phyloP scores from a whole-genome alignment of 2,113 vertebrate species.

The Crotalus tigris region DNA sequence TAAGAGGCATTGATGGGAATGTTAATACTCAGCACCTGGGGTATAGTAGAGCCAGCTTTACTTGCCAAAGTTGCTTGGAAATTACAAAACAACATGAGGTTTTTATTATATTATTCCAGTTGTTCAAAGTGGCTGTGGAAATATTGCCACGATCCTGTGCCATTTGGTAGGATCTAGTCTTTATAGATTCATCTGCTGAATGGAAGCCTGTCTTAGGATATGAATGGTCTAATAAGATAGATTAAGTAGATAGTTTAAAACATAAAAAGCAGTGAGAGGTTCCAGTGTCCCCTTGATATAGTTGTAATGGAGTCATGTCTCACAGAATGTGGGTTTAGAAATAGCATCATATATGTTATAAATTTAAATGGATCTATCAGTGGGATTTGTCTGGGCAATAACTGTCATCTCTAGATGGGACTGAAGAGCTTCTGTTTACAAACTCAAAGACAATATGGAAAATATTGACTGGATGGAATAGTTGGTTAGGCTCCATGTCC shows the following conservation, averaged over 20 bases:
- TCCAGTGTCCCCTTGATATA: too few relatives aligned
- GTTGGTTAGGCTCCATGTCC: too few relatives aligned
- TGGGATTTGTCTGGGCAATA: too few relatives aligned
- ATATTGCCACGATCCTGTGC: neutral
- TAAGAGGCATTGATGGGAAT: neutral
- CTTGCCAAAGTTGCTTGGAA: neutral
- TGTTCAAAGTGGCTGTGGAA: neutral
- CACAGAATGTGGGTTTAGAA: too few relatives aligned
- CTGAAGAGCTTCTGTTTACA: too few relatives aligned
- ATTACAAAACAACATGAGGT: neutral
- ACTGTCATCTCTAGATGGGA: too few relatives aligned
- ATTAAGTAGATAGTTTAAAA: neutral
- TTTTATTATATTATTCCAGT: neutral
- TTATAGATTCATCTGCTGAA: neutral
- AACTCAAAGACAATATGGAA: too few relatives aligned
- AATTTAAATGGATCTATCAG: too few relatives aligned
- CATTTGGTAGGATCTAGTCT: neutral
- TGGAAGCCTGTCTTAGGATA: neutral
- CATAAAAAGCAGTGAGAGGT: neutral
- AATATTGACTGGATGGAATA: too few relatives aligned
- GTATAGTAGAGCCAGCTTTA: neutral
- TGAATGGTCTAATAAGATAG: neutral
- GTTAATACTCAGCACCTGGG: neutral
- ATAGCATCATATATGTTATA: too few relatives aligned
- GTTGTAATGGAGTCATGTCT: too few relatives aligned